Base-by-base conservation (phyloP, 2,113 vertebrate genomes). In the Sciurus niger region DNA sequence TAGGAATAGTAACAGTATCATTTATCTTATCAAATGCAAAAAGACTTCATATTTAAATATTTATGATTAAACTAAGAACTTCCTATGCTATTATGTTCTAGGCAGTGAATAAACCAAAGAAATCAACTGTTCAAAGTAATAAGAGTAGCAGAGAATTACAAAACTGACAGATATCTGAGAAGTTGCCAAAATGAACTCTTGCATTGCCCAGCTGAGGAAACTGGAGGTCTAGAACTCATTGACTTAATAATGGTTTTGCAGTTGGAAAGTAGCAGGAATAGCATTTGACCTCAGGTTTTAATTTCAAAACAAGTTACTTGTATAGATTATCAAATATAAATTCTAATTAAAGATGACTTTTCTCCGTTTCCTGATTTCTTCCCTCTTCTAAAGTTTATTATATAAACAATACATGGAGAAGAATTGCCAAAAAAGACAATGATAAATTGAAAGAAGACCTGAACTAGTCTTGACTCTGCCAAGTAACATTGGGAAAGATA, bases 401-500 rank as follows among this genome's bases (percentile, higher is more conserved):
- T 91, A 84, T 84, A 46, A 89, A 78, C 30, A 87, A 76, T 55
- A 34, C 12, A 65, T 32, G 12, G 34, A 60, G 5, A 48, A 87
- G 4, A 84, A 84, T 84, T 8, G 91, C 30, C 58, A 1, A 76
- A 9, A 91, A 93, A 91, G 8, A 89, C 4, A 95, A 83, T 48
- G 13, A 89, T 43, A 74, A 77, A 53, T 60, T 83, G 22, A 65
- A 92, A 70, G 32, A 84, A 40, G 6, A 67, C 1, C 8, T 40
- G 11, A 86, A 90, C 89, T 89, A 55, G 28, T 8, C 17, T 84
- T 63, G 14, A 11, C 46, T 79, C 8, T 55, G 6, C 24, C 40
- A 37, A 93, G 12, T 83, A 13, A 92, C 32, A 58, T 22, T 76
- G 32, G 43, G 90, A 93, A 95, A 78, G 53, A n/a, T 8, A 88